Percentiles rank a stretch among this genome's conserved stretches.
Evolutionary conservation across 2,888 invertebrate species (phyloP).

Genomic region (Cerastis leucographa): DNA sequence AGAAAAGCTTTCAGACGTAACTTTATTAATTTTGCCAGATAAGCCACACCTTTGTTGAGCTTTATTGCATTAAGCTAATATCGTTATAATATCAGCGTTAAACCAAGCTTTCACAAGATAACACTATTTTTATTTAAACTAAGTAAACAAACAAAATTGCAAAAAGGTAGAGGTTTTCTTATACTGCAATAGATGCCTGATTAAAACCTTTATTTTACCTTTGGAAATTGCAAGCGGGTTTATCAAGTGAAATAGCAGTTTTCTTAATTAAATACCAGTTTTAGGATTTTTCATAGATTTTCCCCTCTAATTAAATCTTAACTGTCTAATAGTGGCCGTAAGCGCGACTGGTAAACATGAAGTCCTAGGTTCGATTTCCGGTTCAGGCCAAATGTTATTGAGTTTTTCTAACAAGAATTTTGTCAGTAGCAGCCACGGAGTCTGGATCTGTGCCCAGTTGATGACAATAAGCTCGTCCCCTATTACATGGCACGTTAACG

Average conservation of each 20-base stretch:
- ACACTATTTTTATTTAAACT: background rate
- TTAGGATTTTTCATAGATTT: background rate
- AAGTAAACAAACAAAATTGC: background rate
- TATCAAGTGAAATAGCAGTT: no score
- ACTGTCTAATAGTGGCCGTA: no score
- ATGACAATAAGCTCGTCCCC: no score
- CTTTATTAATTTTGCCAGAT: conserved; percentile 12
- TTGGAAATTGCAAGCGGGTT: background rate
- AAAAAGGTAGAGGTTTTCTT: background rate
- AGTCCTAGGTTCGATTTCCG: no score
- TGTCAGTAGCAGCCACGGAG: no score
- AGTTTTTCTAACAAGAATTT: no score
- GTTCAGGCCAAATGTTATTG: no score
- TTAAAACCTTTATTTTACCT: background rate
- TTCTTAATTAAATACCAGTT: no score
- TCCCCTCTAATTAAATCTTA: background rate
- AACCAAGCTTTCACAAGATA: background rate
- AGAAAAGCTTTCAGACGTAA: conserved; percentile 7
- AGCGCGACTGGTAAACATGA: no score
- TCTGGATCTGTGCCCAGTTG: no score
- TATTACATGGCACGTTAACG: no score
- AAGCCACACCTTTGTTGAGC: conserved; percentile 5
- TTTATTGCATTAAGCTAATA: conserved; percentile 5
- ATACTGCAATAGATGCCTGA: background rate
- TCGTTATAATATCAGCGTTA: conserved; percentile 1